A percentile compares a stretch with the other conserved stretches of the same genome.
Evolutionary conservation across 2,888 invertebrate genomes (phyloP).

Genomic region (Drosophila phalerata): DNA sequence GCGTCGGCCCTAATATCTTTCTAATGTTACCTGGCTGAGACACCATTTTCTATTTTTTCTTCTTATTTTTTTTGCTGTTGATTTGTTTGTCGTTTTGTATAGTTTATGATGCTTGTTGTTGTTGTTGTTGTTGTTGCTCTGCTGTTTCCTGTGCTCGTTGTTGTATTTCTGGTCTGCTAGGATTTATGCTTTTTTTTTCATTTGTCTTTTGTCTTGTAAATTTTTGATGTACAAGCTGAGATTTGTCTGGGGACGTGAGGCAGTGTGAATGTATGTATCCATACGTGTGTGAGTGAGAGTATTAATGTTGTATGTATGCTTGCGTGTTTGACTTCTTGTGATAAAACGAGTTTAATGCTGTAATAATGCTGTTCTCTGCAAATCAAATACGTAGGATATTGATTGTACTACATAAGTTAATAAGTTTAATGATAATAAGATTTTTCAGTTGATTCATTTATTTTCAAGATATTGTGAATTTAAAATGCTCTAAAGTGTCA

Average conservation of each 20-base stretch:
- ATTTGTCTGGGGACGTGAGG: constrained; percentile 53
- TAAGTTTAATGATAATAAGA: background rate
- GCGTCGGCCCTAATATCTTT: constrained; percentile 66
- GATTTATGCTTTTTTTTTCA: constrained; percentile 76
- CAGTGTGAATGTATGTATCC: constrained; percentile 26
- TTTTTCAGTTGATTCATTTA: background rate
- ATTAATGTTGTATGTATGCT: constrained; percentile 36
- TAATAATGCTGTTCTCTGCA: constrained; percentile 63
- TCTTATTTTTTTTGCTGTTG: constrained; percentile 2
- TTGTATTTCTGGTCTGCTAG: constrained; percentile 65
- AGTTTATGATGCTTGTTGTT: constrained; percentile 45
- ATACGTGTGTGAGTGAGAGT: constrained; percentile 31
- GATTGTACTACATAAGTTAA: background rate
- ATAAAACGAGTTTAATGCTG: constrained; percentile 79
- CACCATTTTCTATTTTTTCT: constrained; percentile 72
- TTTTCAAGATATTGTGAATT: background rate
- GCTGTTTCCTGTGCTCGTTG: constrained; percentile 71
- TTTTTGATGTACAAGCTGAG: constrained; percentile 60
- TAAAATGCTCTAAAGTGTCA: background rate
- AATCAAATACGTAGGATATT: constrained; percentile 33
- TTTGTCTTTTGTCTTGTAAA: constrained; percentile 70
- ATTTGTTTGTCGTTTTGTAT: constrained; percentile 39
- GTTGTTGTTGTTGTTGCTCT: constrained; percentile 39
- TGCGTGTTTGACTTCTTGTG: constrained; percentile 60
- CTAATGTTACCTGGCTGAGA: constrained; percentile 78